Percentiles rank a stretch among this genome's conserved stretches.
phyloP scores from a whole-genome alignment of 37 sponge, comb jelly and placozoan genomes.

The Aplysina aerophoba region DNA sequence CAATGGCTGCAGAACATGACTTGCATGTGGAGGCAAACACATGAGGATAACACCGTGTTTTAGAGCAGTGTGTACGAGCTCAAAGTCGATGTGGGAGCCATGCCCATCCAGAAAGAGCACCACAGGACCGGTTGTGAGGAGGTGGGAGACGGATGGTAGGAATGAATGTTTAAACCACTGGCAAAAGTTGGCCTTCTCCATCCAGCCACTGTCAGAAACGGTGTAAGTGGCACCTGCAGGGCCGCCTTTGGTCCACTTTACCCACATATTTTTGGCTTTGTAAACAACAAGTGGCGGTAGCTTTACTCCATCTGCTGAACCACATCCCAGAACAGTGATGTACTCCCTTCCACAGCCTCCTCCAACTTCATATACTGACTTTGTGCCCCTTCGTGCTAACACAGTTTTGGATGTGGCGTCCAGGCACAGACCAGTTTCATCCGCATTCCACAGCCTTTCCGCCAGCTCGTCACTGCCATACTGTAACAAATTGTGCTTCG shows the following conservation, averaged over 20 bases:
- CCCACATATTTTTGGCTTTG: constrained; percentile 43
- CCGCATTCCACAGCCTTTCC: constrained; percentile 37
- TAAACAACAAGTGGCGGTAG: constrained; percentile 48
- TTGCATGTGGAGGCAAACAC: constrained; percentile 47
- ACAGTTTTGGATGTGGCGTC: constrained; percentile 36
- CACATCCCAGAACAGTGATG: constrained; percentile 35
- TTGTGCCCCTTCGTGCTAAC: constrained; percentile 25
- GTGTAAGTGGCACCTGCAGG: constrained; percentile 36
- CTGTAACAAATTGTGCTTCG: not conserved
- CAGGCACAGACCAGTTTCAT: constrained; percentile 49
- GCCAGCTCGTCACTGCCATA: not conserved
- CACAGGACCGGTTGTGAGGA: constrained; percentile 20
- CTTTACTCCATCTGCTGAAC: constrained; percentile 31
- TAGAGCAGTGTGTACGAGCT: not conserved
- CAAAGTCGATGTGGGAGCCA: constrained; percentile 33
- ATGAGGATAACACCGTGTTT: constrained; percentile 24
- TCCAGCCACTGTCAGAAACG: constrained; percentile 38
- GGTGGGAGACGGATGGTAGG: constrained; percentile 21
- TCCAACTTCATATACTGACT: constrained; percentile 37
- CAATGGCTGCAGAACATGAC: constrained; percentile 48
- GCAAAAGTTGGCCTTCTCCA: constrained; percentile 41
- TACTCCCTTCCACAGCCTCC: constrained; percentile 35
- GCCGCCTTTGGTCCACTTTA: constrained; percentile 39
- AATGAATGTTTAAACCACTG: constrained; percentile 32
- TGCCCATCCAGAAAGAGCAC: constrained; percentile 41